phyloP scores from a whole-genome alignment of 2,113 vertebrate species.

The Stegastes partitus region DNA sequence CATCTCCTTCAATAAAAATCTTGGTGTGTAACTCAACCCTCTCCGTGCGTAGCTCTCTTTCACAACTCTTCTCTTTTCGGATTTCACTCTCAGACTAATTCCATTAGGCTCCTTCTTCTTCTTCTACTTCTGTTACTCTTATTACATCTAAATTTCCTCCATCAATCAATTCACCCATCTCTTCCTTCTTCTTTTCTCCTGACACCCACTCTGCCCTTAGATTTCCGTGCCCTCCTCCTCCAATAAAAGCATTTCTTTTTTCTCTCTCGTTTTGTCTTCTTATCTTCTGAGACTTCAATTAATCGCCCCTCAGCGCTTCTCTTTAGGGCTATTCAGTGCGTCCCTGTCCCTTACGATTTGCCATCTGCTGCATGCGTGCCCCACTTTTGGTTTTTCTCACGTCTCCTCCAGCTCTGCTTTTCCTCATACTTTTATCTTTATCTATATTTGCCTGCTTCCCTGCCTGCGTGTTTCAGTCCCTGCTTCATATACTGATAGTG shows the following conservation, averaged over 20 bases:
- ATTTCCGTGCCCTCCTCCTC: constrained; percentile 20
- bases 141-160: constrained; percentile 54
- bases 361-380: constrained; percentile 38
- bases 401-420: neutral
- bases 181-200: constrained; percentile 19
- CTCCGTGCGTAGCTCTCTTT: constrained; percentile 39
- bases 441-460: neutral
- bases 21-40: constrained; percentile 41
- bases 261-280: constrained; percentile 18
- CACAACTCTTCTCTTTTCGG: constrained; percentile 19
- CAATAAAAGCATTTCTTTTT: neutral
- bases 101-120: constrained; percentile 36
- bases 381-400: constrained; percentile 10
- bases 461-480: neutral
- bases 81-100: constrained; percentile 41
- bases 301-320: constrained; percentile 21
- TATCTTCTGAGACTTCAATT: constrained; percentile 9
- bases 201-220: constrained; percentile 25
- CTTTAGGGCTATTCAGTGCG: constrained; percentile 37
- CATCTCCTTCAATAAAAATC: constrained; percentile 45
- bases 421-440: neutral
- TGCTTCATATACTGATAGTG: neutral
- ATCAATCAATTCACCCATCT: constrained; percentile 49
- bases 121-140: constrained; percentile 52
- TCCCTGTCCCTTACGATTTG: constrained; percentile 12